Evolutionary conservation across 2,888 invertebrate genomes (phyloP), one percentile per base, ranked within the genome.

Genomic region (Choreutis nemorana): DNA sequence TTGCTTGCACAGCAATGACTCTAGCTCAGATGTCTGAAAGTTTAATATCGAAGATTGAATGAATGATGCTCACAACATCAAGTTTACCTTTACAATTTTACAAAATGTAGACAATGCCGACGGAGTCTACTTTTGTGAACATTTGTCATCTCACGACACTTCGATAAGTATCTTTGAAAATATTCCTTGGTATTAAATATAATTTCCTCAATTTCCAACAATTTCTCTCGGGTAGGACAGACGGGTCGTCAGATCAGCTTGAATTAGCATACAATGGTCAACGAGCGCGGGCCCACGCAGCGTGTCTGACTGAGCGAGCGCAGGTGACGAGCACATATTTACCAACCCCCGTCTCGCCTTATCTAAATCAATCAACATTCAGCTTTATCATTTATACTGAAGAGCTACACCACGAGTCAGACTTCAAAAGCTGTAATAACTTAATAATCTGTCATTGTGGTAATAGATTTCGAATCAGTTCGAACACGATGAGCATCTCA

Each of bases 1-100:
- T 79, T 87, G 87, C 72, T 88, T 86, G 79, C 87, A 87, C 62
- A 90, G 85, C 78, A 88, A 83, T 43, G 87, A 87, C 72, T 90
- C 90, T 70, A 90, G 81, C 59, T 90, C 90, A 71, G 87, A 87
- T 63, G 87, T 86, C 87, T 89, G 84, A 10, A 81, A 78, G n/a
- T n/a, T n/a, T n/a, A n/a, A n/a, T n/a, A 12, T 4, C 14, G 4
- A 4, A 13, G 5, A 26, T 14, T 3, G 9, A 7, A 13, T 26
- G 13, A 2, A n/a, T n/a, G n/a, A n/a, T n/a, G n/a, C n/a, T n/a
- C n/a, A n/a, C n/a, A n/a, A n/a, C n/a, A n/a, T n/a, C n/a, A n/a
- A n/a, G n/a, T n/a, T n/a, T n/a, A n/a, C n/a, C n/a, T n/a, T n/a
- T n/a, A n/a, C n/a, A n/a, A n/a, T n/a, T n/a, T n/a, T n/a, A n/a